Percentiles rank a stretch among this genome's conserved stretches.
Conservation (phyloP, 1,140 invertebrate genomes). For the Marisa cornuarietis region DNA sequence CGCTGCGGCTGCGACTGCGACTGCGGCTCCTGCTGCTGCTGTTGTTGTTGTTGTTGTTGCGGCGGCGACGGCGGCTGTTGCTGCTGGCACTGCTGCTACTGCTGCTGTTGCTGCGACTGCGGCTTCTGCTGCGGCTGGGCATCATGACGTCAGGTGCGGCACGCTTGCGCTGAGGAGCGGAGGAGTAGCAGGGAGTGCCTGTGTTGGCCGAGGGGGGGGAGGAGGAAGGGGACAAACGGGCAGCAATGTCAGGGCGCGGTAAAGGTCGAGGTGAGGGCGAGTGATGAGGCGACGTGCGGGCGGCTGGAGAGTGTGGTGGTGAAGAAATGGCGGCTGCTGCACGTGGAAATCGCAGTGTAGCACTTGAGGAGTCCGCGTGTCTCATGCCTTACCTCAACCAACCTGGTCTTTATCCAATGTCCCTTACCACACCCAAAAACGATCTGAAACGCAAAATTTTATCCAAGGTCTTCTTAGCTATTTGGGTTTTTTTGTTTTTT, state of each 20-base stretch:
- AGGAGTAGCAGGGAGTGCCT: no score
- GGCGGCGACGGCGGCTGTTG: constrained; percentile 27
- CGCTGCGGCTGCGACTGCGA: constrained; percentile 38
- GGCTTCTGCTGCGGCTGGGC: no score
- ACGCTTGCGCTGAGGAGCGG: no score
- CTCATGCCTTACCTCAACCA: not conserved
- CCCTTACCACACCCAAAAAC: not conserved
- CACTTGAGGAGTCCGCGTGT: not conserved
- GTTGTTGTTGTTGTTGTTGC: constrained; percentile 24
- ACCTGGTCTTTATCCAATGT: not conserved
- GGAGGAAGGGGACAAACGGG: no score
- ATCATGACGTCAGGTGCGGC: no score
- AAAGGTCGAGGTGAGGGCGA: not conserved
- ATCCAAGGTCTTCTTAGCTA: no score
- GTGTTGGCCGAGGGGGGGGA: no score
- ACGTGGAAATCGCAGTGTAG: not conserved
- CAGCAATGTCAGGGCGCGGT: no score
- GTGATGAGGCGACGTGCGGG: not conserved
- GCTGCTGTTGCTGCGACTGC: constrained; percentile 6
- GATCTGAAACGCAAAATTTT: not conserved
- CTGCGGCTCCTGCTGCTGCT: constrained; percentile 34
- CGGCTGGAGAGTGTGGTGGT: not conserved
- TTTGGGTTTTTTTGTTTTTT: no score
- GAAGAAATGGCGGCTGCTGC: not conserved
- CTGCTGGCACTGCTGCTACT: constrained; percentile 6